phyloP scores from a whole-genome alignment of 2,888 invertebrate genomes.

The Tiliacea aurago region DNA sequence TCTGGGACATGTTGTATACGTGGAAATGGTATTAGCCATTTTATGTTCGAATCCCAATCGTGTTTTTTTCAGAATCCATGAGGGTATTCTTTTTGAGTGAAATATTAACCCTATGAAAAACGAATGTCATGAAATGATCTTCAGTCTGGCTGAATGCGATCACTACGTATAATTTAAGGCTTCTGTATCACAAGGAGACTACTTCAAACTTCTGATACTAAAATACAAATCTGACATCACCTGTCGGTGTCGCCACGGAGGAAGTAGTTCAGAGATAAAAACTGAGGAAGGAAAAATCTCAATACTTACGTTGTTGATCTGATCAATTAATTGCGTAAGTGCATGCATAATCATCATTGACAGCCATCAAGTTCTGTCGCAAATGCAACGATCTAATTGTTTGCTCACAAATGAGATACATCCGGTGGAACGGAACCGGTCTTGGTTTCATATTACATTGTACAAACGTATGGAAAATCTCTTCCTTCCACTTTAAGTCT shows the following conservation, averaged over 20 bases:
- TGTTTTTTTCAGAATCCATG: neutral
- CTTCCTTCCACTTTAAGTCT: constrained; percentile 1
- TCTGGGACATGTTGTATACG: too few relatives aligned
- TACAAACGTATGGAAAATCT: neutral
- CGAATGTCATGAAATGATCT: neutral
- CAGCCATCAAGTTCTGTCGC: constrained; percentile 21
- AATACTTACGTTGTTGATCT: constrained; percentile 51
- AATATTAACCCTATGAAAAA: neutral
- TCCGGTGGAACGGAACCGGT: constrained; percentile 71
- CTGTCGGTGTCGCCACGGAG: constrained; percentile 2
- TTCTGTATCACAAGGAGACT: neutral
- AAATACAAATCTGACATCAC: constrained; percentile 16
- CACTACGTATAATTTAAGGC: neutral
- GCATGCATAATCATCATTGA: constrained; percentile 52
- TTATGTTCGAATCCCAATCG: neutral
- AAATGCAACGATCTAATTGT: constrained; percentile 62
- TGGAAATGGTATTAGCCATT: too few relatives aligned
- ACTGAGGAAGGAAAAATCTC: constrained; percentile 60
- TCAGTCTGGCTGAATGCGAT: neutral
- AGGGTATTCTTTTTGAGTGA: neutral
- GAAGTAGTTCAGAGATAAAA: constrained; percentile 45
- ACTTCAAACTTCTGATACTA: neutral
- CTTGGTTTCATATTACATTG: constrained; percentile 36
- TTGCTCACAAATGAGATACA: constrained; percentile 68
- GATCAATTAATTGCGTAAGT: constrained; percentile 49